Evolutionary conservation across 2,888 invertebrate species (phyloP), one percentile per base, ranked within the genome.

Genomic region (Chrysolina haemoptera): DNA sequence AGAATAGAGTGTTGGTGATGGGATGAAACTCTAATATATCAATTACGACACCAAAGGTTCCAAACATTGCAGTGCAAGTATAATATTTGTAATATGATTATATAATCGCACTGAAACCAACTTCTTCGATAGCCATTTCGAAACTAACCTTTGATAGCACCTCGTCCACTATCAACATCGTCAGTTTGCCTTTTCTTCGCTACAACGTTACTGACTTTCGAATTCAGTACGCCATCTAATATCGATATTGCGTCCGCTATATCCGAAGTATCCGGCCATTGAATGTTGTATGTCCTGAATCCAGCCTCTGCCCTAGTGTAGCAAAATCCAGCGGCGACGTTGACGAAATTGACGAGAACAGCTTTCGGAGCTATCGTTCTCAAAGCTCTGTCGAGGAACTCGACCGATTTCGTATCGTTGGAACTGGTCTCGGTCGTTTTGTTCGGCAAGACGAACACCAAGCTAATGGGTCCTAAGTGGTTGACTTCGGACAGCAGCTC

Each of bases 281-380:
- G 83, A 10, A 88, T 77, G 74, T 87, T 87, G 76, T 83, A 84
- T 4, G 86, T 85, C 12, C 79, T 76, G 70, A 86, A 87, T 14
- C 86, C 86, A 14, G 85, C 81, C 41, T 86, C 85, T 0, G 82
- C 65, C 67, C 87, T 80, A 5, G 76, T 43, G 66, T 86, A 84
- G 48, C 84, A 84, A 43, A 86, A 71, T 8, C 87, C 87, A 46
- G 83, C 83, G 6, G 85, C 85, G 1, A 79, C 75, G n/a, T 35
- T 79, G 22, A 85, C 78, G 69, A 87, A 86, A 76, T 87, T 88
- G 11, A 88, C 82, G 22, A 87, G 83, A 1, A 85, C 20, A 0
- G 87, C 85, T 77, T 87, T 87, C 6, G 87, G 87, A 0, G 85
- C 87, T 9, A 80, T 82, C 2, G 84, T 85, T 64, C 85, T 81